Conservation (phyloP, 2,888 invertebrate genomes). For the Eulithis prunata region DNA sequence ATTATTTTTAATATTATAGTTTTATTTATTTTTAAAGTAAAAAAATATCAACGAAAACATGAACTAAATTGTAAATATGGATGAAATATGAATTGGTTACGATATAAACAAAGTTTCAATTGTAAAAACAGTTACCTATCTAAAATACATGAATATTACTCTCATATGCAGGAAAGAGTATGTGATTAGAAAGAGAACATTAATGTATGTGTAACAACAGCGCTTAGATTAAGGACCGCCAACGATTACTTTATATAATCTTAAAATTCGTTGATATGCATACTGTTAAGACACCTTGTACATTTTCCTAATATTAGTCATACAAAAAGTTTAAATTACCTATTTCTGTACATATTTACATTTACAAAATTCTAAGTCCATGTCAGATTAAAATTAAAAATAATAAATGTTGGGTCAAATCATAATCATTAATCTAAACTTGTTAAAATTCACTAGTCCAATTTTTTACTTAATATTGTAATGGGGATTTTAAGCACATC, state of each 20-base stretch:
- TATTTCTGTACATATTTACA: conserved; percentile 77
- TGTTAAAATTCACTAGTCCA: conserved; percentile 15
- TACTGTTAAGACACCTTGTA: conserved; percentile 83
- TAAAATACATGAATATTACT: conserved; percentile 20
- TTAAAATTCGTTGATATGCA: conserved; percentile 83
- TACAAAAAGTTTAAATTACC: conserved; percentile 63
- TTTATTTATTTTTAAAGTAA: neutral
- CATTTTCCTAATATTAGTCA: conserved; percentile 70
- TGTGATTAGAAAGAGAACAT: conserved; percentile 25
- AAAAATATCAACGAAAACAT: neutral
- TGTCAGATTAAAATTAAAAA: conserved; percentile 22
- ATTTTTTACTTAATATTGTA: neutral
- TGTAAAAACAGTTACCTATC: conserved; percentile 9
- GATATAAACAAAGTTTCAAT: neutral
- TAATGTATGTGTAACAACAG: conserved; percentile 31
- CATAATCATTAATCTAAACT: neutral
- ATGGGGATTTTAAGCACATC: neutral
- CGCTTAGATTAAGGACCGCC: conserved; percentile 34
- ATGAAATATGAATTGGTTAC: neutral
- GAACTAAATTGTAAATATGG: neutral
- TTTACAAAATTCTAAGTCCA: conserved; percentile 34
- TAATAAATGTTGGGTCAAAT: conserved; percentile 5
- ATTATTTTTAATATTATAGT: conserved; percentile 8
- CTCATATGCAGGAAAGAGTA: conserved; percentile 12
- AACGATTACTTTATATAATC: conserved; percentile 45